Base-by-base conservation (phyloP, 1,140 invertebrate species). In the Drosophila murphyi region DNA sequence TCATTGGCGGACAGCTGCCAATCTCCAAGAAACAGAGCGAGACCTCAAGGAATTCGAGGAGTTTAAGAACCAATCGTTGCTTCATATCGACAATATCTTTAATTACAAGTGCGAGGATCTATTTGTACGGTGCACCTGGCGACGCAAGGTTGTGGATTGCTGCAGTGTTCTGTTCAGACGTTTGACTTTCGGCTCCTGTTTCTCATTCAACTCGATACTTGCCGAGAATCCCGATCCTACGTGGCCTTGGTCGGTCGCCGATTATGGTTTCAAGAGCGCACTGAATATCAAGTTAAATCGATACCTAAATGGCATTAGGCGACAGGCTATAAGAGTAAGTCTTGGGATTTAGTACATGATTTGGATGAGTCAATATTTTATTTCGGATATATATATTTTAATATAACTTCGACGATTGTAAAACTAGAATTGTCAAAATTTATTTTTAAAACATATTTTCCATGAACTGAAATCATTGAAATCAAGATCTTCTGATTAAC, bases 201-300 rank as follows among this genome's bases (percentile, higher is more conserved):
- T 62, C n/a, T 45, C 68, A 0, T 91, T 91, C 31, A 91, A 91
- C 54, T 57, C 74, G 2, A 0, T 59, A 2, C 28, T 31, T 3
- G 20, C 39, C 5, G 0, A 8, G 0, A n/a, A 68, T 41, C 12
- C 51, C 0, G 72, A 83, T 63, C 61, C 61, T 2, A 76, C 79
- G 3, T 90, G 82, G 88, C 87, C 87, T 0, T 90, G 87, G 87
- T 74, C 77, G 0, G 82, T 81, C 41, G 75, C 77, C 4, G 56
- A 50, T 6, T 67, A 77, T 2, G 88, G 88, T 0, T 54, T 78
- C 3, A 34, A 56, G 0, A 80, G 77, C 32, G 88, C 72, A 0
- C 61, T 90, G 0, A 70, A 71, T 43, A 64, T 90, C 0, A 72
- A 78, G 6, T 50, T 90, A 0, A 62, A 60, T 52, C 77, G 80